Conservation (phyloP, 2,888 invertebrate genomes). For the Scaeva pyrastri region DNA sequence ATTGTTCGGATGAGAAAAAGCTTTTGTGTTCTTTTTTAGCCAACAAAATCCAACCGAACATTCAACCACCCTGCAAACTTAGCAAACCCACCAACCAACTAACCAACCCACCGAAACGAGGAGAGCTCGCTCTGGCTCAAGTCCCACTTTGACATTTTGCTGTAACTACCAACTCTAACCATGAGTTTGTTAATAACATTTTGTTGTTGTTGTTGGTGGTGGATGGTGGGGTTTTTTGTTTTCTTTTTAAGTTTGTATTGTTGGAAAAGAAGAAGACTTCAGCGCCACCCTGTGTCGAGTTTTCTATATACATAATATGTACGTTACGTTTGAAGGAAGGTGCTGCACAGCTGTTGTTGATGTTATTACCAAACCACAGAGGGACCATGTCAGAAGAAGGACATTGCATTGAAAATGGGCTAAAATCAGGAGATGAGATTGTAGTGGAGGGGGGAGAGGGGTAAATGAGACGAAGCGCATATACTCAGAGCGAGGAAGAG, state of each 20-base stretch:
- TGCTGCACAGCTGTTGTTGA: constrained; percentile 68
- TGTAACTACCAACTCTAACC: constrained; percentile 48
- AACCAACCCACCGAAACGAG: not conserved
- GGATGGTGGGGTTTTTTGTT: no score
- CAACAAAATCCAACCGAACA: constrained; percentile 21
- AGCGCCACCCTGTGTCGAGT: constrained; percentile 28
- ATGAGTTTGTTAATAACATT: constrained; percentile 34
- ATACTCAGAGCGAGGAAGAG: not conserved
- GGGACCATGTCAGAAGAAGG: constrained; percentile 72
- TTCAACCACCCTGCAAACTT: no score
- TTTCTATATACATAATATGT: no score
- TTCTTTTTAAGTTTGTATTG: constrained; percentile 11
- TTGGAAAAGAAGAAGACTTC: constrained; percentile 14
- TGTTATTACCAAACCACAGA: constrained; percentile 70
- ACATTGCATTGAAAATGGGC: constrained; percentile 61
- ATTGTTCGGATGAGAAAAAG: constrained; percentile 30
- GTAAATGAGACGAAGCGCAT: not conserved
- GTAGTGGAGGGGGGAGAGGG: not conserved
- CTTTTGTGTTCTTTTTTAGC: constrained; percentile 42
- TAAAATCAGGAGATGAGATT: not conserved
- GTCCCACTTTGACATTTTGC: constrained; percentile 31
- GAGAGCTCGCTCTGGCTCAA: not conserved
- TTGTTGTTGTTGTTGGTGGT: constrained; percentile 11
- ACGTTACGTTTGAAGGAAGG: constrained; percentile 32
- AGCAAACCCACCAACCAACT: not conserved